phyloP scores from a whole-genome alignment of 2,113 vertebrate species.

The Uria lomvia region DNA sequence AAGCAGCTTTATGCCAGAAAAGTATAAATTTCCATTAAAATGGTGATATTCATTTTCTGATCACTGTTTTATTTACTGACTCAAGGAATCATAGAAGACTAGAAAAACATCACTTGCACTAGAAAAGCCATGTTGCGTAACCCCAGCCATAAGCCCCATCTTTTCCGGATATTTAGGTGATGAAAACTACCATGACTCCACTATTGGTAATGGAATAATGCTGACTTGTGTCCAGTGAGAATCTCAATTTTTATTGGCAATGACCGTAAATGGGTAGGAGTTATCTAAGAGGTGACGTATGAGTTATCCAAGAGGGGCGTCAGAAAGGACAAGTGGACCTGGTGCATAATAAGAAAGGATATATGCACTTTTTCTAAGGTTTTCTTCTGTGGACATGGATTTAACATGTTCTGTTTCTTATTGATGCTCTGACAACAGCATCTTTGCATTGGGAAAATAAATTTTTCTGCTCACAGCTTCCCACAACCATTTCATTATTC shows the following conservation, averaged over 20 bases:
- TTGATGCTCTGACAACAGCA: neutral
- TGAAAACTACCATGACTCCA: neutral
- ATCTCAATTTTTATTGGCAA: neutral
- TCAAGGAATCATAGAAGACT: neutral
- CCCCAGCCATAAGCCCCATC: neutral
- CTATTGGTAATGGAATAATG: neutral
- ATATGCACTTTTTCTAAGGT: neutral
- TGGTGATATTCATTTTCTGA: neutral
- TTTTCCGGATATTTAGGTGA: neutral
- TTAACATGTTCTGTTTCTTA: neutral
- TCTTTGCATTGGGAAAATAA: neutral
- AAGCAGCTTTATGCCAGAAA: neutral
- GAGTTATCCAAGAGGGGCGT: too few species aligned
- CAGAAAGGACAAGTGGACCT: neutral
- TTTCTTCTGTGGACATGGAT: neutral
- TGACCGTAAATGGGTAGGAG: neutral
- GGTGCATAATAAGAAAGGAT: neutral
- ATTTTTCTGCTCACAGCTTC: neutral
- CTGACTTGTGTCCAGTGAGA: neutral
- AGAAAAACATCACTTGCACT: neutral
- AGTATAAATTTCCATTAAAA: neutral
- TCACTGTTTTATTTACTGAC: neutral
- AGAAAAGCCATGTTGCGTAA: neutral
- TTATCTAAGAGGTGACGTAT: neutral
- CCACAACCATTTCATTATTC: neutral